Percentiles rank a stretch among this genome's conserved stretches.
Conservation (phyloP, 64 coral and sea anemone species). For the Acropora yongei region DNA sequence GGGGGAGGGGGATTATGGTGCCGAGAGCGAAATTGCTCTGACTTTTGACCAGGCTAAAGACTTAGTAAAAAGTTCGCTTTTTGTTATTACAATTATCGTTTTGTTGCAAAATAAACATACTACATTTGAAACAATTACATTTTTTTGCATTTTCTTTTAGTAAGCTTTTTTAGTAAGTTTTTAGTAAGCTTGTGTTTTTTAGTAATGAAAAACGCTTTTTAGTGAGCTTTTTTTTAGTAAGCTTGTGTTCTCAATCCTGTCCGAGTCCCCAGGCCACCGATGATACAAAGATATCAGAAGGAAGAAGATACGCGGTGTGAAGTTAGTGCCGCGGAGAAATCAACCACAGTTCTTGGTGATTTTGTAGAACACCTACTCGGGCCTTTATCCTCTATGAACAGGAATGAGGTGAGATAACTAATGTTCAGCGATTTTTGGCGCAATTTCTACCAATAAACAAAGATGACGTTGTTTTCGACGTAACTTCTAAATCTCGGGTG, state of each 20-base stretch:
- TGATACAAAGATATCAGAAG: slow-evolving; percentile 16
- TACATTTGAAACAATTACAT: neutral
- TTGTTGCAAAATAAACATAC: neutral
- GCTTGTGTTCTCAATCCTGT: slow-evolving; percentile 16
- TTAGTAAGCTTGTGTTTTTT: too few species aligned
- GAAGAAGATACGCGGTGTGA: neutral
- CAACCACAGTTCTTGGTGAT: slow-evolving; percentile 6
- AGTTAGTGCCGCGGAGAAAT: neutral
- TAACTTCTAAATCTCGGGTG: too few species aligned
- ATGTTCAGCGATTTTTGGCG: too few species aligned
- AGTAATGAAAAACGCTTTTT: too few species aligned
- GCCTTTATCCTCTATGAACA: slow-evolving; percentile 2
- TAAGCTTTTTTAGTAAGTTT: too few species aligned
- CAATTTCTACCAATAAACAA: too few species aligned
- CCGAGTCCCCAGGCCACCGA: neutral
- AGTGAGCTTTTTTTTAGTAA: neutral
- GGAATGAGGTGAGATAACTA: slow-evolving; percentile 10
- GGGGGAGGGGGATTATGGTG: too few species aligned
- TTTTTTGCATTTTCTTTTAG: neutral
- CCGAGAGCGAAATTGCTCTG: too few species aligned
- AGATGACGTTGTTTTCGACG: neutral
- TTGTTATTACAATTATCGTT: neutral
- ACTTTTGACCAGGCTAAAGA: too few species aligned
- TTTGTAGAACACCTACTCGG: slow-evolving; percentile 8
- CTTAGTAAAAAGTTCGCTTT: neutral